Conservation (phyloP, 2,888 invertebrate species). For the Tholera decimalis region DNA sequence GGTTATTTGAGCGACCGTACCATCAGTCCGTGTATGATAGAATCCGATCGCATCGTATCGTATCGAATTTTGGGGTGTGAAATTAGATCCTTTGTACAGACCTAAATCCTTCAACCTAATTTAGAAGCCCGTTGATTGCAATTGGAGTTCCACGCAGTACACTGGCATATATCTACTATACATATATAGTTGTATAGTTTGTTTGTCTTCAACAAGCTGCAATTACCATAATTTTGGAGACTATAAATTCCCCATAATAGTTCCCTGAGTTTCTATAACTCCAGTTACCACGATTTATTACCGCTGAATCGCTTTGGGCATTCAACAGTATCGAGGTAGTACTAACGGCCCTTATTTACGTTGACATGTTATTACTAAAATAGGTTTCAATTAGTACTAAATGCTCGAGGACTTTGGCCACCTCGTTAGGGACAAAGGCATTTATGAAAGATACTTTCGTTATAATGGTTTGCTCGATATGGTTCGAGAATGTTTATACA, state of each 20-base stretch:
- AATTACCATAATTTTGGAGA: conserved; percentile 61
- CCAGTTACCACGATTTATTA: conserved; percentile 59
- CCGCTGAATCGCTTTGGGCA: conserved; percentile 60
- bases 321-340: conserved; percentile 57
- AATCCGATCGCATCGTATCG: conserved; percentile 33
- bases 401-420: conserved; percentile 44
- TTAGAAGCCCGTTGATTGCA: conserved; percentile 50
- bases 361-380: conserved; percentile 56
- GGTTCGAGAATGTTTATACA: conserved; percentile 26
- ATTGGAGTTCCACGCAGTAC: background rate
- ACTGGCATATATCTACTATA: background rate
- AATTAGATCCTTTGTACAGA: conserved; percentile 55
- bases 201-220: conserved; percentile 50
- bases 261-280: conserved; percentile 61
- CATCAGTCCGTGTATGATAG: conserved; percentile 10
- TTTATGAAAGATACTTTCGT: conserved; percentile 44
- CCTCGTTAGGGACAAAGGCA: conserved; percentile 51
- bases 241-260: conserved; percentile 59
- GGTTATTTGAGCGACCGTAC: conserved; percentile 21
- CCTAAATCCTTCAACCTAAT: conserved; percentile 49
- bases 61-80: conserved; percentile 47
- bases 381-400: conserved; percentile 65
- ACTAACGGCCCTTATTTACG: conserved; percentile 60
- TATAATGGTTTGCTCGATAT: conserved; percentile 7
- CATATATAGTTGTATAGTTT: conserved; percentile 6